Evolutionary conservation across 2,113 vertebrate species (phyloP).

Genomic region (Pyrgilauda ruficollis): DNA sequence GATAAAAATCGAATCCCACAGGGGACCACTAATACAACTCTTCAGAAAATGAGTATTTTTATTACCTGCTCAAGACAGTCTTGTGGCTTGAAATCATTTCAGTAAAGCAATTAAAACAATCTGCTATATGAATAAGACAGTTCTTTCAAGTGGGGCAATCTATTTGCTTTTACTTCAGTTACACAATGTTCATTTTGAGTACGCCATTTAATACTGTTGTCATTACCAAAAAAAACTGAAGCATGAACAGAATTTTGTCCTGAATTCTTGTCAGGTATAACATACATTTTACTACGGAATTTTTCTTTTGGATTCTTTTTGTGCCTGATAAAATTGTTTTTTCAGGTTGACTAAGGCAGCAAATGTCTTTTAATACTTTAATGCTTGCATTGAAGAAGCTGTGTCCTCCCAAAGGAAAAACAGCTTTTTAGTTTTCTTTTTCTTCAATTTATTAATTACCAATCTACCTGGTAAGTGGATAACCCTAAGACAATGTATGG

Average conservation of each 20-base stretch:
- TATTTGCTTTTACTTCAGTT: not conserved
- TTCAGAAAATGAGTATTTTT: constrained; percentile 21
- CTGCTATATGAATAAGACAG: not conserved
- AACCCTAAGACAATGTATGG: not conserved
- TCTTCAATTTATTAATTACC: not conserved
- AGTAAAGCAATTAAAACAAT: not conserved
- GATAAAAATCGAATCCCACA: constrained; percentile 16
- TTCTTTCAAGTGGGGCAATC: not conserved
- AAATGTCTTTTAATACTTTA: not conserved
- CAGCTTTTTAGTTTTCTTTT: fast-evolving
- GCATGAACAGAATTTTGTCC: not conserved
- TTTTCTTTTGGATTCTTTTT: not conserved
- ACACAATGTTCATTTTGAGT: not conserved
- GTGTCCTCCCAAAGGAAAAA: not conserved
- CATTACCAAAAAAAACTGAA: not conserved
- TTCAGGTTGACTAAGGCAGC: not conserved
- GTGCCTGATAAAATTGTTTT: not conserved
- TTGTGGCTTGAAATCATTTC: not conserved
- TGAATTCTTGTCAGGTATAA: not conserved
- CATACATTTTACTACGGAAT: not conserved
- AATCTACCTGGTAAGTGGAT: not conserved
- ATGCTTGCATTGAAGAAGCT: not conserved
- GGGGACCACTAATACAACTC: not conserved
- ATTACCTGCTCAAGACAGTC: constrained; percentile 4
- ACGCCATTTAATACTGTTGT: not conserved